Conservation (phyloP, 1,140 invertebrate genomes). For the Aplysia californica region DNA sequence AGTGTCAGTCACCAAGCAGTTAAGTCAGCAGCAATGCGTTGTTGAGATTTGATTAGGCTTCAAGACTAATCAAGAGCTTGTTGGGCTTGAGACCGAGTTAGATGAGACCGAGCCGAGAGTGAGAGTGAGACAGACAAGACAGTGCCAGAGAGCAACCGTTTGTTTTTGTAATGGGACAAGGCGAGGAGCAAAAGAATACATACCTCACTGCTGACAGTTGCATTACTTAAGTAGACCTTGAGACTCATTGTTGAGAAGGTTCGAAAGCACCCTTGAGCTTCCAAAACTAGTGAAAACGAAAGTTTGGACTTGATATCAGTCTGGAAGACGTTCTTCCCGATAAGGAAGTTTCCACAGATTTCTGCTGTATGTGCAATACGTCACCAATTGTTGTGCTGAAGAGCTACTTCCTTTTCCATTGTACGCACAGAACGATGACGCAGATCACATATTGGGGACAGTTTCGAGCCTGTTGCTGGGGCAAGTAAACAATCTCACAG, state of each 20-base stretch:
- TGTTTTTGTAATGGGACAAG: no score
- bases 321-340: background rate
- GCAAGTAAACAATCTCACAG: constrained; percentile 45
- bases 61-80: no score
- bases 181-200: no score
- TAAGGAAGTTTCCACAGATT: constrained; percentile 14
- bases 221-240: constrained; percentile 19
- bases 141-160: no score
- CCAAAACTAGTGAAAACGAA: background rate
- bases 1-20: no score
- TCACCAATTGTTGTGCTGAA: constrained; percentile 16
- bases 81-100: no score
- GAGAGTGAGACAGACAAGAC: no score
- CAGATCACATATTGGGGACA: constrained; percentile 31
- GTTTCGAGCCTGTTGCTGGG: constrained; percentile 54
- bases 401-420: background rate
- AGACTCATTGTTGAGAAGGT: constrained; percentile 17
- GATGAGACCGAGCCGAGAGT: no score
- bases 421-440: constrained; percentile 29
- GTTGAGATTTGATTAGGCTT: no score
- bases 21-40: no score
- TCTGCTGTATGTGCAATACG: background rate
- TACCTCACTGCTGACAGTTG: constrained; percentile 25
- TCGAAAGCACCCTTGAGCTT: background rate
- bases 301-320: background rate